Evolutionary conservation across 2,888 invertebrate species (phyloP), one percentile per base, ranked within the genome.

Genomic region (Apamea epomidion): DNA sequence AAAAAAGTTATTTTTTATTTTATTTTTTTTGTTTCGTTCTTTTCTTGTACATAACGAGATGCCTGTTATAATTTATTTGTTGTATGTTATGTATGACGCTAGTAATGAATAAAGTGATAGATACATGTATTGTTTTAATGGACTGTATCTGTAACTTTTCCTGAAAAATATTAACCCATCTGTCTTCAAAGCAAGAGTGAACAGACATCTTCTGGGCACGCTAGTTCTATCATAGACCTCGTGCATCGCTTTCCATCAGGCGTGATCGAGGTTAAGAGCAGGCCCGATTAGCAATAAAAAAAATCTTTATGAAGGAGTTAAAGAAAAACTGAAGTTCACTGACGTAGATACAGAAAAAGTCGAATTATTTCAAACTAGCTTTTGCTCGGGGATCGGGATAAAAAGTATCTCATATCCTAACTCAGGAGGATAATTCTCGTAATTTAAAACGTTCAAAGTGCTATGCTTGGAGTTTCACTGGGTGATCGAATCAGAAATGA

Each of bases 1-100:
- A 93, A 93, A 92, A 91, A 91, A 16, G 83, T 90, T 91, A 91
- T 93, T 92, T 93, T 64, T 93, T 92, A 91, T 92, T 91, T 89
- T 90, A 86, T 91, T 89, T 89, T 84, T 80, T 88, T 87, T 80
- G 88, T 82, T 88, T 86, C n/a, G 73, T 81, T 88, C 83, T 89
- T 85, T 82, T 90, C 84, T 84, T 88, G 84, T 88, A 86, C 79
- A 86, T 90, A 88, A 75, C 71, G 78, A 78, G 87, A 67, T 90
- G 87, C 82, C 84, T 88, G 82, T 84, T 88, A 85, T 83, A 62
- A 72, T 83, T 87, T 78, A 85, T 85, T 82, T 81, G 67, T 78
- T 85, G 78, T 87, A 88, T 87, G 87, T 90, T 88, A 88, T 88
- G 88, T 90, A 88, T 88, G 83, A 80, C 67, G 82, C 80, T 82